A percentile compares a stretch with the other conserved stretches of the same genome.
Evolutionary conservation across 1,140 invertebrate genomes (phyloP).

Genomic region (Pseudoatta argentina): DNA sequence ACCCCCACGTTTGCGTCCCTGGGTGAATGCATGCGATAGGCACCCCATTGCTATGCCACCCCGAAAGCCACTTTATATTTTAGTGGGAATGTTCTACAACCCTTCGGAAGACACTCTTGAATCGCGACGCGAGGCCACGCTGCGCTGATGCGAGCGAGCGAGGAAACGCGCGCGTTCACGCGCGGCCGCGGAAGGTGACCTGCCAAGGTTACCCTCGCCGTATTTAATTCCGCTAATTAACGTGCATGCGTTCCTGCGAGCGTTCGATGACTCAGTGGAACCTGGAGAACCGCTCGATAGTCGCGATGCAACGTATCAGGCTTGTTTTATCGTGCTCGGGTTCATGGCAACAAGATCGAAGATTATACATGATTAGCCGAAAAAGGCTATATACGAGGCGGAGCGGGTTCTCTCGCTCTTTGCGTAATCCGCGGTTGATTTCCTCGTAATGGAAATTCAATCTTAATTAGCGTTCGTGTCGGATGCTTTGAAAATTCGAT

Average conservation of each 20-base stretch:
- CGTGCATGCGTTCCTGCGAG: slow-evolving; percentile 44
- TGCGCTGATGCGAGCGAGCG: not conserved
- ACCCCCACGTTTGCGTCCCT: slow-evolving; percentile 79
- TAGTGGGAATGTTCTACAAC: slow-evolving; percentile 85
- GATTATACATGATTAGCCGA: slow-evolving; percentile 38
- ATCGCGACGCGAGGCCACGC: slow-evolving; percentile 58
- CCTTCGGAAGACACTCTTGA: slow-evolving; percentile 81
- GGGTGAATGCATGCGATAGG: slow-evolving; percentile 83
- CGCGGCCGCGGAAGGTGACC: not conserved
- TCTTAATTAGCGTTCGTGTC: slow-evolving; percentile 10
- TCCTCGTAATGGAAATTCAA: slow-evolving; percentile 36
- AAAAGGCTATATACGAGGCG: slow-evolving; percentile 20
- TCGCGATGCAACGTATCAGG: slow-evolving; percentile 48
- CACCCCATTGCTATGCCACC: slow-evolving; percentile 84
- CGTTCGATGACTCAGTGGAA: slow-evolving; percentile 53
- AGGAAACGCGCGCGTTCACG: not conserved
- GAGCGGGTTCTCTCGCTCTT: not conserved
- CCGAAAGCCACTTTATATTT: slow-evolving; percentile 86
- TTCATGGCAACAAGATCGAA: slow-evolving; percentile 61
- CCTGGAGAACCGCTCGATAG: slow-evolving; percentile 56
- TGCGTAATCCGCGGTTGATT: slow-evolving; percentile 47
- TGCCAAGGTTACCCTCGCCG: slow-evolving; percentile 17
- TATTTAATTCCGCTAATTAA: slow-evolving; percentile 62
- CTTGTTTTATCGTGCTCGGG: slow-evolving; percentile 49
- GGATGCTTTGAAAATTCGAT: slow-evolving; percentile 2